Base-by-base conservation (phyloP, 2,113 vertebrate genomes). In the Pseudopodoces humilis region DNA sequence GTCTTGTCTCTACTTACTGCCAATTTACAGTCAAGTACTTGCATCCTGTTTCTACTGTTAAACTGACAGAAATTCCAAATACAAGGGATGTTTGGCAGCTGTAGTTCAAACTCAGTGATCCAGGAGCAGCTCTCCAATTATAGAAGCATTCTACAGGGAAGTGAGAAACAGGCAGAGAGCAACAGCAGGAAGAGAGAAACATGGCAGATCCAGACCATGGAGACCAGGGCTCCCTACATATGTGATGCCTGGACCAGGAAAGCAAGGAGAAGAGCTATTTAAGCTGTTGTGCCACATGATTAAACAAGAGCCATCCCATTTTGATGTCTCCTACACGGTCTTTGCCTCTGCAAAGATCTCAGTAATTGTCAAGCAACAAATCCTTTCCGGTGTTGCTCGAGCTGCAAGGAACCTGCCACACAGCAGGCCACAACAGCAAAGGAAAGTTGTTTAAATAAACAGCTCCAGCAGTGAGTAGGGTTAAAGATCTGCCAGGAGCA, bases 41-140 rank as follows among this genome's bases (percentile, higher is more conserved):
- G 56, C 79, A 95, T 94, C 94, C 95, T 93, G 92, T 83, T 64
- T 41, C 90, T 94, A 77, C 85, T 70, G 81, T 95, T 83, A 88
- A 91, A 87, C 50, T 3, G 2, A 85, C 39, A 74, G 71, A 96
- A 87, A 92, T 87, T 88, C 67, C 87, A 94, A 88, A 85, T 13
- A 70, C 77, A 72, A 88, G 80, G 72, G 59, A 79, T 9, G 3
- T 69, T 62, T 93, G 76, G 81, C 76, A 95, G 72, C 80, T 86
- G 74, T 13, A 44, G 60, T 23, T 91, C 75, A 62, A 83, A 60
- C 69, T 63, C 65, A 10, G 63, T 7, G 50, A 79, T 76, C 30
- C 50, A 50, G 67, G n/a, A 91, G 65, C 75, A 86, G 74, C 41
- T 60, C 81, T 91, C 69, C 49, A 39, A 19, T 67, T 74, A 67